Evolutionary conservation across 1,140 invertebrate genomes (phyloP), one percentile per base, ranked within the genome.

Genomic region (Temnothorax longispinosus): DNA sequence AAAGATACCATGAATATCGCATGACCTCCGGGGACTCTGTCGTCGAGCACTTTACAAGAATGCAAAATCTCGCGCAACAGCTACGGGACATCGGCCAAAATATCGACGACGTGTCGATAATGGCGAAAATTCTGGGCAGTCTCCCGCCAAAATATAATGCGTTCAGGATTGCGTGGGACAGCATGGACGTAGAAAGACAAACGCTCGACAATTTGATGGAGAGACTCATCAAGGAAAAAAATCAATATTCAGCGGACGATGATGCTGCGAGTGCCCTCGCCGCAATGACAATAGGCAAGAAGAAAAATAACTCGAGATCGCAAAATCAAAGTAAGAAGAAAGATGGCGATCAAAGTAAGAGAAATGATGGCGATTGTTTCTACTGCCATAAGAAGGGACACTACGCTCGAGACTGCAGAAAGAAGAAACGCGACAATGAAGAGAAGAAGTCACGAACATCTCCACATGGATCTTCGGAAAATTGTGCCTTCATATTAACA

Each of bases 121-220:
- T 86, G 85, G 85, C 85, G 21, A 77, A 86, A 41, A 67, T 86
- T 15, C 38, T 86, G 6, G 75, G 47, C 11, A 78, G 72, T 5
- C 21, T 86, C 7, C 35, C 75, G 41, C 50, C 15, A 2, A 86
- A 86, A 21, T 86, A 76, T 11, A 41, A 5, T 13, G 32, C 27
- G 1, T 64, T 76, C 18, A 41, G 62, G 15, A 75, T 71, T 0
- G 85, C 74, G 13, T 86, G 75, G 85, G 74, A 86, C 7, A 80
- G 64, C 44, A 44, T 86, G 18, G 38, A 15, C 0, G 44, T 44
- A 13, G 85, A 71, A 27, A 77, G 5, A 18, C 85, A 86, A 47
- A 67, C 75, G 18, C 27, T 86, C 27, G 62, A 78, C 7, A 86
- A 86, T 35, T 11, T 86, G 6, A 15, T 38, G 35, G 64, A 86